These are phyloP conservation scores for Colletes gigas DNA, from an alignment of 1,140 invertebrate species.

Conservation along the genomic window DNA sequence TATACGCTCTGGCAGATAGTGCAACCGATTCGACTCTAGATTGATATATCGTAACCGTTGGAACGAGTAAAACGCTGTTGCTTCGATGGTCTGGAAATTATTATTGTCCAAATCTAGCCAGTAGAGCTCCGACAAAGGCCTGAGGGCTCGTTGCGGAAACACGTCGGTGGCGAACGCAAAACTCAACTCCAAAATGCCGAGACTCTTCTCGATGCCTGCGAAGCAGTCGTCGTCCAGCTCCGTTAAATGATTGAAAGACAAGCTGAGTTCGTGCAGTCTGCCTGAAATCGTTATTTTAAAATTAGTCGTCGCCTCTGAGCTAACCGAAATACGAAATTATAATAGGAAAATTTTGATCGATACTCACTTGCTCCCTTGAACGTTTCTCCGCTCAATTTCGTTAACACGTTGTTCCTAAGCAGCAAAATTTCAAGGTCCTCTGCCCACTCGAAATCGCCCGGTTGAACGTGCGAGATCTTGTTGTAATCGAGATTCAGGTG, in stretches of 20 bases:
- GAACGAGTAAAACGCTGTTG: constrained; percentile 84
- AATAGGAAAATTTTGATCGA: not conserved
- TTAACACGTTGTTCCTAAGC: constrained; percentile 91
- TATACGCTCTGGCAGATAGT: constrained; percentile 83
- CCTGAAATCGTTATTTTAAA: constrained; percentile 62
- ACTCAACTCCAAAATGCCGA: constrained; percentile 92
- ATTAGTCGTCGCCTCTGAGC: no score
- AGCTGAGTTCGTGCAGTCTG: constrained; percentile 90
- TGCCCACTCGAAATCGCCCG: constrained; percentile 92
- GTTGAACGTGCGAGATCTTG: constrained; percentile 87
- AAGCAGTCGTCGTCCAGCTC: constrained; percentile 90
- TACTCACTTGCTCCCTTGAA: constrained; percentile 82
- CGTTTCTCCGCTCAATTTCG: constrained; percentile 86
- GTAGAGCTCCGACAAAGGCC: constrained; percentile 86
- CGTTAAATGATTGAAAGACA: constrained; percentile 93
- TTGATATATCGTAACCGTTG: constrained; percentile 90
- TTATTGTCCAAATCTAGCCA: constrained; percentile 95
- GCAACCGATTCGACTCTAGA: constrained; percentile 91
- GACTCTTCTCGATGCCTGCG: constrained; percentile 85
- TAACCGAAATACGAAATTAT: no score
- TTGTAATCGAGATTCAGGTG: constrained; percentile 95
- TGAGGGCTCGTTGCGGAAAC: constrained; percentile 88
- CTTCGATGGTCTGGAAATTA: constrained; percentile 87
- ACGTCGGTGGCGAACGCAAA: constrained; percentile 90
- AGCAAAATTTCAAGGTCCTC: constrained; percentile 90